Conservation (phyloP, 2,888 invertebrate species). For the Pimpla rufipes region DNA sequence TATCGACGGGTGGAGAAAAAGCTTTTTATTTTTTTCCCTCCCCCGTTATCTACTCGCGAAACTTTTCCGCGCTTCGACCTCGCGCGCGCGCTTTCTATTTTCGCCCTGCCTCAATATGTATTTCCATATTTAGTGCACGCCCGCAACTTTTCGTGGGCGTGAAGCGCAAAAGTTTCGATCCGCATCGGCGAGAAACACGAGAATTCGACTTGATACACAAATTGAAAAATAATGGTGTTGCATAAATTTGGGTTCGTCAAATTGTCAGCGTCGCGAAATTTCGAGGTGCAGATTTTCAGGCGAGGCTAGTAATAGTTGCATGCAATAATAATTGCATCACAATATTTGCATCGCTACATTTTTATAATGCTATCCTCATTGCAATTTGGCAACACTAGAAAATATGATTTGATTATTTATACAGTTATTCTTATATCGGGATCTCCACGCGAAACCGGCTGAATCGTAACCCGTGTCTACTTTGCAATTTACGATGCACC, state of each 20-base stretch:
- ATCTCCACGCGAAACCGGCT: too few species aligned
- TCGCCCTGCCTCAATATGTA: slow-evolving; percentile 2
- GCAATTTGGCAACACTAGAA: too few species aligned
- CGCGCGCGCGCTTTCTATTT: slow-evolving; percentile 35
- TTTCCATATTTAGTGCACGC: slow-evolving; percentile 28
- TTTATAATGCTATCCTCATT: too few species aligned
- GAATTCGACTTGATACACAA: background rate
- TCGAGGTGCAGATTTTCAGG: background rate
- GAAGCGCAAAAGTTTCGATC: slow-evolving; percentile 13
- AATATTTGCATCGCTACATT: too few species aligned
- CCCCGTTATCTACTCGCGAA: background rate
- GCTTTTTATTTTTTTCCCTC: background rate
- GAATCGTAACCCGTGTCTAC: too few species aligned
- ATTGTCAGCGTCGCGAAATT: too few species aligned
- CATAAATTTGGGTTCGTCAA: background rate
- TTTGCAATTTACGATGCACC: too few species aligned
- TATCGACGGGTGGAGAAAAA: slow-evolving; percentile 22
- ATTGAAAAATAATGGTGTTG: background rate
- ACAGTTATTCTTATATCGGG: too few species aligned
- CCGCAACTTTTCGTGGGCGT: background rate
- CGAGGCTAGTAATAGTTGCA: too few species aligned
- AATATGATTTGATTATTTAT: too few species aligned
- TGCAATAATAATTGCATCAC: too few species aligned
- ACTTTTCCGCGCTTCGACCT: slow-evolving; percentile 3
- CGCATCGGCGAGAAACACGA: background rate